Base-by-base conservation (phyloP, 2,888 invertebrate species). In the Lycocerus yunnanus region DNA sequence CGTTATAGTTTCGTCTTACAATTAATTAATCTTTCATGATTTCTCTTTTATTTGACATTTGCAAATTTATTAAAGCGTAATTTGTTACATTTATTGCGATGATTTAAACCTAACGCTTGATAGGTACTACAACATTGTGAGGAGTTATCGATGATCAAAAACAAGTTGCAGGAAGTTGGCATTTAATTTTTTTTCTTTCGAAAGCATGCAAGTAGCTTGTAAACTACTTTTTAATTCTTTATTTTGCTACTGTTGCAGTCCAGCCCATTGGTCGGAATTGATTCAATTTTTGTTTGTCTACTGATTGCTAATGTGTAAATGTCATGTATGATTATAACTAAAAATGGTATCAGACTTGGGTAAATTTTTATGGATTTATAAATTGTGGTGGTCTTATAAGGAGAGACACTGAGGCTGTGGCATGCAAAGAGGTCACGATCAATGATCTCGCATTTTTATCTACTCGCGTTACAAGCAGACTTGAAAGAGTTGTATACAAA, bases 381-480 rank as follows among this genome's bases (percentile, higher is more conserved):
- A 66, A 66, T 24, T 69, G 73, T 66, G 68, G 58, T 63, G 69
- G 69, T 73, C 73, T 66, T 73, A 73, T 73, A 73, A 66, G 73
- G 73, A 73, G 73, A 69, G 69, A 73, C 73, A 59, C 24, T 27
- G 60, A 66, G 71, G 65, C 24, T 60, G 24, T 71, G 71, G 71
- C 71, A 71, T 71, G 68, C 72, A 72, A 72, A 72, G 72, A 72
- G 72, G 72, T 72, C 72, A 72, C 72, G 72, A 72, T 72, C 72
- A 72, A 72, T 66, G 71, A 71, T 71, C 66, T 63, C 61, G 66
- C 59, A 58, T 71, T 58, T 43, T 66, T 65, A 71, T 71, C 71
- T 65, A 66, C 71, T 71, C 71, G 15, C 66, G 24, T 70, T 59
- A 66, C 65, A 21, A 27, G 14, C 65, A 58, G 71, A 24, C 71